Base-by-base conservation (phyloP, 2,113 vertebrate species). In the Pteronura brasiliensis region DNA sequence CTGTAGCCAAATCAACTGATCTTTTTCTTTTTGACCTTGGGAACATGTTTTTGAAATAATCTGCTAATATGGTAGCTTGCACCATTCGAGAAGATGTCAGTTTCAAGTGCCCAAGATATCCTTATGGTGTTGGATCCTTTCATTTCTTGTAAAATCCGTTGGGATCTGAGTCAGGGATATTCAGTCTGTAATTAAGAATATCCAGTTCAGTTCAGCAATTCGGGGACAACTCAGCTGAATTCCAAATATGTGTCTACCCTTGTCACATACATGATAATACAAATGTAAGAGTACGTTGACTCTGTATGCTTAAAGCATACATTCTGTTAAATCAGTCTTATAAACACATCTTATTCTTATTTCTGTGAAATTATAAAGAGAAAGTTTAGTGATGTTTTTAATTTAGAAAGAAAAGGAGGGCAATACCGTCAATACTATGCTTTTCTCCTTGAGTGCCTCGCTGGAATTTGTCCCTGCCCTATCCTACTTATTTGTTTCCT, bases 1-100 rank as follows among this genome's bases (percentile, higher is more conserved):
- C 82, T 96, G 44, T 95, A 98, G 93, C 95, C 93, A 36, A 95
- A 96, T 95, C 95, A 97, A 97, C 79, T 93, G 67, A 15, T 89
- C 36, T 97, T 96, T 98, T 97, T 93, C 96, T 36, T 95, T 95
- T 42, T 80, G 77, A 82, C 89, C 47, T 83, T 90, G 95, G 92
- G 81, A 97, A 91, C 83, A 7, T 92, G 0, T 92, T 93, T 95
- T 88, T 95, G 39, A 96, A 98, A 93, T 71, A 39, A 57, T 98
- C 27, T 57, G 97, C n/a, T 74, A 90, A 79, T 61, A 88, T 25
- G 20, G n/a, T 67, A 25, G 13, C 67, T 86, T 83, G 29, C 14
- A 63, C 90, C 69, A 36, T 79, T 85, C 93, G 69, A 49, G 84
- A 96, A 95, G 82, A 69, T 1, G 0, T 11, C 9, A n/a, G 65